These are phyloP conservation scores for Ammodramus savannarum DNA, from an alignment of 2,113 vertebrate species.

Conservation along the genomic window DNA sequence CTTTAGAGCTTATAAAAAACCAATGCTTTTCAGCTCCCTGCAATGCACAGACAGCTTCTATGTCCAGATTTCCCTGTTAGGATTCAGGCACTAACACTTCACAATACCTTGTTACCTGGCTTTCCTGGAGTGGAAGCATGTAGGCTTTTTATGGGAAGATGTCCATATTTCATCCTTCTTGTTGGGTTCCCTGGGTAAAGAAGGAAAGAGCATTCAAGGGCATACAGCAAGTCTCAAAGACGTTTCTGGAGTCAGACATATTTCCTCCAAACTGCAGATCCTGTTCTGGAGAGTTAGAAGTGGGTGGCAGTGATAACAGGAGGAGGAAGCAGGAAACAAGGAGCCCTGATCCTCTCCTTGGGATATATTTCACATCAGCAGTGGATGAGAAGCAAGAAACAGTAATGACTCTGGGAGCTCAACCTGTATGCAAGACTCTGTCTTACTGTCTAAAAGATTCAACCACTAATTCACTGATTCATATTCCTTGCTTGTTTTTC, in stretches of 20 bases:
- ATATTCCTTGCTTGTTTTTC: neutral
- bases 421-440: neutral
- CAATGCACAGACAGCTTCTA: neutral
- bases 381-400: neutral
- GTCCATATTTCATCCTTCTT: neutral
- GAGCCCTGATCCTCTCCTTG: neutral
- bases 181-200: neutral
- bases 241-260: neutral
- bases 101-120: neutral
- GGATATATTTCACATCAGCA: neutral
- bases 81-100: neutral
- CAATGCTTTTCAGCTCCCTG: neutral
- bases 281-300: neutral
- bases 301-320: neutral
- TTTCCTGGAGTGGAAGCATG: neutral
- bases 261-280: neutral
- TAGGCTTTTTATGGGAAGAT: neutral
- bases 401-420: neutral
- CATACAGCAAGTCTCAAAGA: neutral
- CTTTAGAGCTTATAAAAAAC: neutral
- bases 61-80: neutral
- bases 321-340: neutral
- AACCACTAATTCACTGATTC: neutral
- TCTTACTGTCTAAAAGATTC: neutral
- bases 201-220: neutral